Base-by-base conservation (phyloP, 2,113 vertebrate species). In the Numida meleagris region DNA sequence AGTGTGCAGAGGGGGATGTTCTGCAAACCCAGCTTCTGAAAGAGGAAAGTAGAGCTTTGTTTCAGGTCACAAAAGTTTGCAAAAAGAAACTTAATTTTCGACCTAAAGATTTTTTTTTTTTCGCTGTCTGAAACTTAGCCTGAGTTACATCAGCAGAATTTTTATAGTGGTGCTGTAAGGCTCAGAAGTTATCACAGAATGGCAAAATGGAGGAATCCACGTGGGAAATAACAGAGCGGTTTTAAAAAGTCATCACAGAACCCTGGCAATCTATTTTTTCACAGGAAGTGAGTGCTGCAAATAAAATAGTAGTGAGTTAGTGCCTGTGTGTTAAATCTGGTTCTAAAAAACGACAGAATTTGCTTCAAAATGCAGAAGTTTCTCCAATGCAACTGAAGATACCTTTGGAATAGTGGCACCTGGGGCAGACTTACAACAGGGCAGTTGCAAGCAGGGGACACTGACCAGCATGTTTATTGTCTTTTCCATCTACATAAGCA, bases 1-100 rank as follows among this genome's bases (percentile, higher is more conserved):
- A 15, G 12, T 13, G 45, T 13, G 17, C 4, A 16, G 63, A 11
- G 23, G 21, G 5, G 36, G 68, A 5, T 0, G 0, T 20, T 45
- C 67, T 4, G 5, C 38, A 79, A 68, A 57, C 19, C 0, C 1
- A 10, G 0, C 43, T 76, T 29, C 18, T 31, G 1, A 31, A 57
- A n/a, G 63, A 40, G 34, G 20, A 53, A 61, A 33, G 14, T 10
- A 38, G 45, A 36, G 24, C 45, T 86, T 90, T 86, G 82, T 55
- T 42, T 50, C 18, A 19, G 17, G 45, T 14, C 21, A 12, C 68
- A 19, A 17, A 19, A 55, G 34, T 89, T 68, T 55, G 68, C 51
- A 55, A 29, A 16, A 12, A 67, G 36, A 71, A 81, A 33, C 33
- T 23, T 17, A 2, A n/a, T 78, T 91, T 92, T 36, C 25, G 46